A percentile compares a stretch with the other conserved stretches of the same genome.
Evolutionary conservation across 2,888 invertebrate genomes (phyloP).

Genomic region (Athrips mouffetella): DNA sequence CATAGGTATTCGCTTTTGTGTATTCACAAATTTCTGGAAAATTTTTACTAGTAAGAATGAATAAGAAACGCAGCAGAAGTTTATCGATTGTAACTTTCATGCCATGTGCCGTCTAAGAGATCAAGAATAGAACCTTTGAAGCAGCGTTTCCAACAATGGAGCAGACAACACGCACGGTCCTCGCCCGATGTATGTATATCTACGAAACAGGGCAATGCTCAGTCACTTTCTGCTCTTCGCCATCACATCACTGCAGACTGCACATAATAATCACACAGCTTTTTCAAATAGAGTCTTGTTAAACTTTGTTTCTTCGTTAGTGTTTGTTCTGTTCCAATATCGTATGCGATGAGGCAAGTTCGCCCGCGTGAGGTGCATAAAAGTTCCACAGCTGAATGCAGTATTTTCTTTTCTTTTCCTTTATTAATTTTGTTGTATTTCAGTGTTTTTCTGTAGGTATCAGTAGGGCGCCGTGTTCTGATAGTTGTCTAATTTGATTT

Average conservation of each 20-base stretch:
- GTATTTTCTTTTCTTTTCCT: background rate
- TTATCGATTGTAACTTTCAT: slow-evolving; percentile 77
- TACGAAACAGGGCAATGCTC: slow-evolving; percentile 75
- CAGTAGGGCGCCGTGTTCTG: background rate
- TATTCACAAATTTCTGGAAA: slow-evolving; percentile 74
- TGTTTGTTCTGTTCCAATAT: slow-evolving; percentile 8
- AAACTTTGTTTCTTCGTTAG: slow-evolving; percentile 4
- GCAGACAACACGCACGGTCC: slow-evolving; percentile 76
- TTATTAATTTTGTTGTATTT: slow-evolving; percentile 9
- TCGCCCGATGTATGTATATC: slow-evolving; percentile 72
- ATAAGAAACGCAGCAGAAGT: slow-evolving; percentile 77
- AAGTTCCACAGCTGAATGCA: background rate
- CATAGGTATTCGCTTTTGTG: slow-evolving; percentile 65
- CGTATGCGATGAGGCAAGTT: background rate
- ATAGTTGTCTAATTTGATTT: background rate
- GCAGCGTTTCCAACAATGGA: slow-evolving; percentile 78
- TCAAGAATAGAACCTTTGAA: slow-evolving; percentile 76
- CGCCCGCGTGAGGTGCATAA: background rate
- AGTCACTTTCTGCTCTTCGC: slow-evolving; percentile 59
- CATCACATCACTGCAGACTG: slow-evolving; percentile 34
- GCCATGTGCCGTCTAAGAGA: slow-evolving; percentile 79
- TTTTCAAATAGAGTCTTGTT: slow-evolving; percentile 14
- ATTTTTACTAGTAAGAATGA: slow-evolving; percentile 70
- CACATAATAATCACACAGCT: slow-evolving; percentile 15
- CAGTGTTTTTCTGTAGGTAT: background rate